Conservation (phyloP, 2,113 vertebrate species). For the Promerops cafer region DNA sequence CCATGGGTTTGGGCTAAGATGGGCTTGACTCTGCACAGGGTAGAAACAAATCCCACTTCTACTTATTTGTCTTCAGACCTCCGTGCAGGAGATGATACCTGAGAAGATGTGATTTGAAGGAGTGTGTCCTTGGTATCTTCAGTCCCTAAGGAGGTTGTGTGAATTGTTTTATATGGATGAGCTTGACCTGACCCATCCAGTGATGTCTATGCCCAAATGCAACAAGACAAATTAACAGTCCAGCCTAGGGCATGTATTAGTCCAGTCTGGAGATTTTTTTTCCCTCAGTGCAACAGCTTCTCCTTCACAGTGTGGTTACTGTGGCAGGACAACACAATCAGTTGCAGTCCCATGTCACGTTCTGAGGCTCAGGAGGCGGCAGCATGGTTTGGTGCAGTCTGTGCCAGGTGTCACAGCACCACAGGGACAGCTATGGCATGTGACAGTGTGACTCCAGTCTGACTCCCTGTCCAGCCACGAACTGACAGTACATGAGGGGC, state of each 20-base stretch:
- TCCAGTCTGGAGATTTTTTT: not conserved
- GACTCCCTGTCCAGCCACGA: not conserved
- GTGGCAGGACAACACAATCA: not conserved
- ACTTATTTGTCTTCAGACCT: not conserved
- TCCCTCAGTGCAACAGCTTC: not conserved
- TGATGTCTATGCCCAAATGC: not conserved
- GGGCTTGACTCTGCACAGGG: not conserved
- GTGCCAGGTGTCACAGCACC: not conserved
- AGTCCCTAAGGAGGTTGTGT: not conserved
- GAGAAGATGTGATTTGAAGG: not conserved
- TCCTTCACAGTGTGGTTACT: not conserved
- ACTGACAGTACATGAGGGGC: not conserved
- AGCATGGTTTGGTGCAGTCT: not conserved
- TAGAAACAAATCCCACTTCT: not conserved
- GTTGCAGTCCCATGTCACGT: not conserved
- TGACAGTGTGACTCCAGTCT: not conserved
- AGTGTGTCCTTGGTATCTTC: not conserved
- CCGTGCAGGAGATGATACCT: not conserved
- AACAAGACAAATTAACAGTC: not conserved
- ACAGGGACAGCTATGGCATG: not conserved
- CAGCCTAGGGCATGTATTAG: not conserved
- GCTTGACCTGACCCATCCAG: not conserved
- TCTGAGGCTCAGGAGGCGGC: not conserved
- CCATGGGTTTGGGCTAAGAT: not conserved
- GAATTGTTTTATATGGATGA: not conserved